These are phyloP conservation scores for Eupithecia inturbata DNA, from an alignment of 2,888 invertebrate species.

Conservation along the genomic window DNA sequence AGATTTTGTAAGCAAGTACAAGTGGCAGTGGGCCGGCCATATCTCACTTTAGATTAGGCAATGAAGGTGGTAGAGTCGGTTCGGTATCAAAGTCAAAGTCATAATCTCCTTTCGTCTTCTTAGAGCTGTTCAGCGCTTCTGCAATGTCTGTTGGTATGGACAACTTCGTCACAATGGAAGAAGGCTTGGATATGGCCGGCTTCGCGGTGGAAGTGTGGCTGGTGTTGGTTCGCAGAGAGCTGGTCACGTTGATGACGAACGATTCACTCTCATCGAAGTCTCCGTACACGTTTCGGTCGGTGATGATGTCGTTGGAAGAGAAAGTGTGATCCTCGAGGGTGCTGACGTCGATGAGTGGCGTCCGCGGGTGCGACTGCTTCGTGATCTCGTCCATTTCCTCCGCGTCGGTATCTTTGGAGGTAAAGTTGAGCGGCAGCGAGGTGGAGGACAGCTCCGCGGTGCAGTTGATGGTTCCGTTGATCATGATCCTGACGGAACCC, in stretches of 20 bases:
- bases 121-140: slow-evolving; percentile 77
- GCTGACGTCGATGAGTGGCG: slow-evolving; percentile 59
- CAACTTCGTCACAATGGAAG: slow-evolving; percentile 55
- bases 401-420: slow-evolving; percentile 58
- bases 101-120: slow-evolving; percentile 85
- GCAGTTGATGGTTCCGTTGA: slow-evolving; percentile 79
- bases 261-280: slow-evolving; percentile 80
- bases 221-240: slow-evolving; percentile 78
- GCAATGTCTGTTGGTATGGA: slow-evolving; percentile 65
- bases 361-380: slow-evolving; percentile 58
- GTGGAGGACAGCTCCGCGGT: slow-evolving; percentile 77
- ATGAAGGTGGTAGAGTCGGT: slow-evolving; percentile 90
- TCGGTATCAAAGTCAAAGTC: slow-evolving; percentile 89
- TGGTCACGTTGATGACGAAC: slow-evolving; percentile 84
- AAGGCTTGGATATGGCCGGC: slow-evolving; percentile 27
- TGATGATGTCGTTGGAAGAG: slow-evolving; percentile 73
- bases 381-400: slow-evolving; percentile 58
- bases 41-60: slow-evolving; percentile 91
- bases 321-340: slow-evolving; percentile 66
- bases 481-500: slow-evolving; percentile 67
- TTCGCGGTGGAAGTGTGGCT: slow-evolving; percentile 56
- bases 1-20: too few relatives aligned
- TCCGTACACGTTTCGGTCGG: slow-evolving; percentile 64
- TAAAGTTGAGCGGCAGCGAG: slow-evolving; percentile 63
- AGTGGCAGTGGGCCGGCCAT: too few relatives aligned